phyloP scores from a whole-genome alignment of 2,888 invertebrate species.

The Netelia melanura region DNA sequence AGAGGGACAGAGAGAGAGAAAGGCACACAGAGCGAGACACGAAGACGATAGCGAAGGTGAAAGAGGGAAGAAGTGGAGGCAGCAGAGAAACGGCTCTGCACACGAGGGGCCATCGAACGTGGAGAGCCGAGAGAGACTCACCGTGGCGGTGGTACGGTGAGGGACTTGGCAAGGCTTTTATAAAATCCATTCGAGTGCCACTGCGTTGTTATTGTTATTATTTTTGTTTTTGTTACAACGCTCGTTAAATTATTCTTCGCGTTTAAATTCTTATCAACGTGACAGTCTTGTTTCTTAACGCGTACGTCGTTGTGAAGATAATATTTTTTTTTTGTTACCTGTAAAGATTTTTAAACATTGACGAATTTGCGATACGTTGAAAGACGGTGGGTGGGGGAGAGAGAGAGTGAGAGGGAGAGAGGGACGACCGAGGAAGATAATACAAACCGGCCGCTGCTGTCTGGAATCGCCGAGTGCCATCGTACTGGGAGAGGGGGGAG shows the following conservation, averaged over 20 bases:
- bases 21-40: constrained; percentile 33
- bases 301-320: not conserved
- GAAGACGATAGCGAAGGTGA: constrained; percentile 26
- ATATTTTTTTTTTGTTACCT: not conserved
- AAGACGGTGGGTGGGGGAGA: constrained; percentile 24
- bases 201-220: not conserved
- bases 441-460: constrained; percentile 61
- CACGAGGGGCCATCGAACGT: constrained; percentile 71
- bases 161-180: constrained; percentile 58
- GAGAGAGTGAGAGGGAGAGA: constrained; percentile 41
- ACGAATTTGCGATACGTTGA: constrained; percentile 28
- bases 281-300: not conserved
- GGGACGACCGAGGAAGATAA: constrained; percentile 54
- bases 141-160: constrained; percentile 69
- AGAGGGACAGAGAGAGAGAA: constrained; percentile 28
- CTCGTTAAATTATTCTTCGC: constrained; percentile 16
- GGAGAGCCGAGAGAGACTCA: constrained; percentile 63
- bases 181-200: constrained; percentile 47
- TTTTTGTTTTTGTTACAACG: constrained; percentile 6
- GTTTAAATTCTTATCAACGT: constrained; percentile 21
- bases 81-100: constrained; percentile 60
- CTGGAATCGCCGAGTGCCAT: constrained; percentile 65
- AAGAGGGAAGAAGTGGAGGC: constrained; percentile 34
- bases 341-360: constrained; percentile 3
- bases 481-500: constrained; percentile 21